Conservation (phyloP, 2,797 vertebrate species). For the Cyclopterus lumpus region DNA sequence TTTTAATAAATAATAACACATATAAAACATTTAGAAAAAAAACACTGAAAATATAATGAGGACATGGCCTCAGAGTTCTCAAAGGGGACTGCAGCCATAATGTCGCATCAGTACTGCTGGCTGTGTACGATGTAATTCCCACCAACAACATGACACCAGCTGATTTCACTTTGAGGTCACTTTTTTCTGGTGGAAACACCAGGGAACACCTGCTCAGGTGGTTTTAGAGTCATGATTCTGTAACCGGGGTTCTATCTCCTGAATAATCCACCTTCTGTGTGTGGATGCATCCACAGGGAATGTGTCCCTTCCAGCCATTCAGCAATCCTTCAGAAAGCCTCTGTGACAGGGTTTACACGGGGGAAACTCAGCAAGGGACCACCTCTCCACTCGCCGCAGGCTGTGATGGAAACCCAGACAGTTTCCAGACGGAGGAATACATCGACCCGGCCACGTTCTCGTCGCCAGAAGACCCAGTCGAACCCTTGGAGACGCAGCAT, state of each 20-base stretch:
- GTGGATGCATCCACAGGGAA: slow-evolving; percentile 28
- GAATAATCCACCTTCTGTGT: background rate
- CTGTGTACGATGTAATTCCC: background rate
- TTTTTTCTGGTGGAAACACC: background rate
- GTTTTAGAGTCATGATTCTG: background rate
- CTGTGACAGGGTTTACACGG: slow-evolving; percentile 57
- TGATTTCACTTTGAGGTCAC: background rate
- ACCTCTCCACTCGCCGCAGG: background rate
- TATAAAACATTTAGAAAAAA: too few relatives aligned
- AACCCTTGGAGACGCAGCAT: background rate
- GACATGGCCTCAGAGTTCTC: too few relatives aligned
- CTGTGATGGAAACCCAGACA: background rate
- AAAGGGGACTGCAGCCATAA: background rate
- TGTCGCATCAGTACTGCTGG: background rate
- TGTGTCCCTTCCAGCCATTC: slow-evolving; percentile 30
- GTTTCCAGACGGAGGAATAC: slow-evolving; percentile 20
- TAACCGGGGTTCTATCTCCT: background rate
- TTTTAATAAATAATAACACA: background rate
- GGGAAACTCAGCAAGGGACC: slow-evolving; percentile 8
- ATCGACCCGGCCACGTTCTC: background rate
- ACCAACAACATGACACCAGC: background rate
- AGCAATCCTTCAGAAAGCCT: slow-evolving; percentile 47
- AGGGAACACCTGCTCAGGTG: background rate
- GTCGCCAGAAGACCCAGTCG: background rate
- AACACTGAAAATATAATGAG: too few relatives aligned